A percentile compares a stretch with the other conserved stretches of the same genome.
These are phyloP conservation scores for Paelopatides confundens DNA, from an alignment of 53 echinoderm and acorn worm genomes.

Conservation along the genomic window DNA sequence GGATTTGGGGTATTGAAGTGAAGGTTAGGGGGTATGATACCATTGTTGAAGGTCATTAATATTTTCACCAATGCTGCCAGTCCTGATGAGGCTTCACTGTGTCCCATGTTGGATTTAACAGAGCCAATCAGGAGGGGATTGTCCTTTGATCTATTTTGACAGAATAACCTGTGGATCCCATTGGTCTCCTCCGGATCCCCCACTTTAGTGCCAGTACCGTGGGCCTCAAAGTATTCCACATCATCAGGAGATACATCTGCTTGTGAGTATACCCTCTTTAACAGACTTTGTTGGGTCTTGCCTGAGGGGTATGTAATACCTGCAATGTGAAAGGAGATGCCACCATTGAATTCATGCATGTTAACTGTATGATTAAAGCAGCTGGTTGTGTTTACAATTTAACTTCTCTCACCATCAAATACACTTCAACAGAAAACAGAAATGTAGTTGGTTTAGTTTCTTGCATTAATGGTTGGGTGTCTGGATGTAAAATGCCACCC, in stretches of 20 bases:
- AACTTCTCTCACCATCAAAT: too few relatives aligned
- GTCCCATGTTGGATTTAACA: conserved; percentile 92
- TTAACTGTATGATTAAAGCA: too few relatives aligned
- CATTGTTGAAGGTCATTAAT: conserved; percentile 58
- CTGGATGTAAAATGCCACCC: too few relatives aligned
- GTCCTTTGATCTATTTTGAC: conserved; percentile 62
- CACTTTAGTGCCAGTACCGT: conserved; percentile 88
- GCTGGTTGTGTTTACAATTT: too few relatives aligned
- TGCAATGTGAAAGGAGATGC: too few relatives aligned
- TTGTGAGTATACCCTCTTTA: conserved; percentile 66
- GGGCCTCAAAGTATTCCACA: conserved; percentile 84
- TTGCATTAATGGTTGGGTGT: too few relatives aligned
- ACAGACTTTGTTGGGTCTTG: conserved; percentile 58
- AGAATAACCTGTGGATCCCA: conserved; percentile 74
- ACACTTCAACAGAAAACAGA: too few relatives aligned
- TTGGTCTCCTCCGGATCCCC: conserved; percentile 83
- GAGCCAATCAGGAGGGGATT: conserved; percentile 83
- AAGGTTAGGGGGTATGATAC: conserved; percentile 78
- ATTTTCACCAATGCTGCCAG: conserved; percentile 84
- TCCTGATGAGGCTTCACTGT: conserved; percentile 83
- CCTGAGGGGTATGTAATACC: conserved; percentile 87
- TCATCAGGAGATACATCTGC: conserved; percentile 72
- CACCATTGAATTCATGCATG: too few relatives aligned
- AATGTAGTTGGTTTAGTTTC: too few relatives aligned
- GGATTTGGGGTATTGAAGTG: conserved; percentile 82